Evolutionary conservation across 2,888 invertebrate species (phyloP).

Genomic region (Cryptocephalus moraei): DNA sequence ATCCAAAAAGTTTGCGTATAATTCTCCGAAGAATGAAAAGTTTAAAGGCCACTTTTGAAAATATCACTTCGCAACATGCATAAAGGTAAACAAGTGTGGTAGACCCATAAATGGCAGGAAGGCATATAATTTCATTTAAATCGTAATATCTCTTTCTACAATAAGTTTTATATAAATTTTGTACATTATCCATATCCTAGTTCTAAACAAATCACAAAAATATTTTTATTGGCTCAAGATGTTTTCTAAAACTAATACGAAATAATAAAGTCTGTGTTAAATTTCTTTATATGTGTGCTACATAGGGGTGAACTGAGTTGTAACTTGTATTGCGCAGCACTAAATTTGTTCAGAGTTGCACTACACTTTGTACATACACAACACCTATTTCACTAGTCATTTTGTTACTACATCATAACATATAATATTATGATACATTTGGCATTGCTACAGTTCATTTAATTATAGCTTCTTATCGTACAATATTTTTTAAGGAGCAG

Average conservation of each 20-base stretch:
- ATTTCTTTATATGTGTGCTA: constrained; percentile 26
- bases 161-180: constrained; percentile 43
- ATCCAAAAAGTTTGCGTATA: not conserved
- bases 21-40: constrained; percentile 13
- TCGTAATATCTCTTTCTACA: constrained; percentile 38
- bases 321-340: constrained; percentile 23
- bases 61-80: constrained; percentile 36
- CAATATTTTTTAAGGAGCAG: constrained; percentile 3
- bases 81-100: constrained; percentile 39
- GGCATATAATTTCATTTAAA: constrained; percentile 42
- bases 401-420: constrained; percentile 34
- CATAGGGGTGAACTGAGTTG: constrained; percentile 25
- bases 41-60: constrained; percentile 40
- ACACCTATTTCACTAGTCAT: constrained; percentile 30
- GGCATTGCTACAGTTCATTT: constrained; percentile 34
- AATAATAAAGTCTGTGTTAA: constrained; percentile 25
- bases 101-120: constrained; percentile 55
- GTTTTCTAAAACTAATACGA: constrained; percentile 24
- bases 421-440: constrained; percentile 36
- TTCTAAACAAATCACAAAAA: constrained; percentile 44
- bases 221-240: constrained; percentile 37
- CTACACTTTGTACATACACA: constrained; percentile 38
- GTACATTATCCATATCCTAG: constrained; percentile 41
- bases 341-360: constrained; percentile 25
- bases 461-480: constrained; percentile 18